Evolutionary conservation across 1,140 invertebrate genomes (phyloP).

Genomic region (Metopolophium dirhodum): DNA sequence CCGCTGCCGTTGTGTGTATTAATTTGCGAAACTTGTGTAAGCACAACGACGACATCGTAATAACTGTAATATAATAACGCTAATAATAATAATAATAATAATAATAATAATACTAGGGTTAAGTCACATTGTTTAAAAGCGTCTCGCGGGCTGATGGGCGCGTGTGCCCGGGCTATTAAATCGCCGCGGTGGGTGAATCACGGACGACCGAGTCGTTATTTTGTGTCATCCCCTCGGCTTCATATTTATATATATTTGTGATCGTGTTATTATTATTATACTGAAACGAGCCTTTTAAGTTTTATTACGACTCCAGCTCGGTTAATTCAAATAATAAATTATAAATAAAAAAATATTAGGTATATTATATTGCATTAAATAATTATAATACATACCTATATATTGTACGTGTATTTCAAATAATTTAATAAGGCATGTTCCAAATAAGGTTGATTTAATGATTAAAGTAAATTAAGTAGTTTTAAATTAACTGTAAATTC

Average conservation of each 20-base stretch:
- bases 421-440: too few species aligned
- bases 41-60: background rate
- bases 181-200: background rate
- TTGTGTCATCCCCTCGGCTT: background rate
- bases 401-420: too few species aligned
- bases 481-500: too few species aligned
- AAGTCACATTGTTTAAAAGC: conserved; percentile 20
- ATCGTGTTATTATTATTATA: background rate
- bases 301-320: background rate
- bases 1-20: background rate
- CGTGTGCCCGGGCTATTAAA: conserved; percentile 33
- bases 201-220: background rate
- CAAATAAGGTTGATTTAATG: too few species aligned
- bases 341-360: background rate
- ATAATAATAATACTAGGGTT: background rate
- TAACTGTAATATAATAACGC: background rate
- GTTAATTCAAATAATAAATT: background rate
- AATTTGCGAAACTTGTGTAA: conserved; percentile 28
- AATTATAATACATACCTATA: too few species aligned
- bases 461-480: too few species aligned
- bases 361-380: background rate
- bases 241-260: background rate
- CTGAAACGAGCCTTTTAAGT: background rate
- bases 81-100: conserved; percentile 14
- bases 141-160: conserved; percentile 2